Percentiles rank a stretch among this genome's conserved stretches.
These are phyloP conservation scores for Agriopis leucophaearia DNA, from an alignment of 2,888 invertebrate species.

Conservation along the genomic window DNA sequence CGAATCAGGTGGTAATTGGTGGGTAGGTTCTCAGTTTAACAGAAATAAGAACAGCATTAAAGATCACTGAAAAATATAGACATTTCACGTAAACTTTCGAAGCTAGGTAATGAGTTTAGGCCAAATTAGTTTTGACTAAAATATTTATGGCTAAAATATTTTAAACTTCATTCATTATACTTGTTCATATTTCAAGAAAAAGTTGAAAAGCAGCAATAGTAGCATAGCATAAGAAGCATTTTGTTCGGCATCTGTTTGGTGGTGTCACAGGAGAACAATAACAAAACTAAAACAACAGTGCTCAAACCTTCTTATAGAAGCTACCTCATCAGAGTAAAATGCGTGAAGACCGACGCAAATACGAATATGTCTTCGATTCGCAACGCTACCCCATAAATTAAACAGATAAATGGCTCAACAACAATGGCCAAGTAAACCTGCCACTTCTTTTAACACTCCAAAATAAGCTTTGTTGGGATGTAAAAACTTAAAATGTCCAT, in stretches of 20 bases:
- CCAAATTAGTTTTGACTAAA: no score
- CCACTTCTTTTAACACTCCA: constrained; percentile 76
- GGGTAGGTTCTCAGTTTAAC: constrained; percentile 13
- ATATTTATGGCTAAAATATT: no score
- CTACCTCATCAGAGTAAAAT: constrained; percentile 37
- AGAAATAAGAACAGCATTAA: not conserved
- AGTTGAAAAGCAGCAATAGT: not conserved
- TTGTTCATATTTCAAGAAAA: no score
- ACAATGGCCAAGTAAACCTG: constrained; percentile 83
- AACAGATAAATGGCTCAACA: constrained; percentile 82
- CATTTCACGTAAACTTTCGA: not conserved
- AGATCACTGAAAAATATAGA: not conserved
- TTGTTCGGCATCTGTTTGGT: not conserved
- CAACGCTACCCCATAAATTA: constrained; percentile 82
- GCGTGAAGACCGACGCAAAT: constrained; percentile 67
- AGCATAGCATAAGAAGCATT: no score
- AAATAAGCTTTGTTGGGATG: constrained; percentile 76
- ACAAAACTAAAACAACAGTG: not conserved
- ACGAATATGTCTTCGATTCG: constrained; percentile 72
- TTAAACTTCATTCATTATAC: no score
- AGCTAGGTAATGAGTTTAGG: no score
- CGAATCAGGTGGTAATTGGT: constrained; percentile 60
- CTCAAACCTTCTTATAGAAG: constrained; percentile 37
- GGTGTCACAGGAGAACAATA: not conserved
- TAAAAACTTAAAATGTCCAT: constrained; percentile 82